Base-by-base conservation (phyloP, 1,140 invertebrate species). In the Saccostrea cuccullata region DNA sequence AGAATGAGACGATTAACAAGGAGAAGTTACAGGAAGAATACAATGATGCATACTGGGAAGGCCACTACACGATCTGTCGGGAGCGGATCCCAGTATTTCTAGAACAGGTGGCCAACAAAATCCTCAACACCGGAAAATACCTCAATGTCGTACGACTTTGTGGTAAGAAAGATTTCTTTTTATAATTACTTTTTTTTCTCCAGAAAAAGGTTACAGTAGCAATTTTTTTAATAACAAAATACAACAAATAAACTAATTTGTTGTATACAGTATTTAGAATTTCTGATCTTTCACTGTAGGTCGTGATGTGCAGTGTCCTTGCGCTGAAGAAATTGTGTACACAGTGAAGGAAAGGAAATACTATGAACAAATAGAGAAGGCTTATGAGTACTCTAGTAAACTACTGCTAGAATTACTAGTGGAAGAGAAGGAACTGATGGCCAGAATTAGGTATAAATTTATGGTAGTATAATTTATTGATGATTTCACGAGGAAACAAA, bases 101-200 rank as follows among this genome's bases (percentile, higher is more conserved):
- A 0, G 97, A 97, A 89, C 96, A 97, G 91, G 96, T 98, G 67
- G 96, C 97, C 55, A 97, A 98, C 93, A 98, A 98, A 90, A 98
- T 99, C 92, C 95, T 99, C 6, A 96, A 98, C 90, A 98, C 98
- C 91, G 98, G 98, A 90, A 99, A 99, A 96, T 99, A 99, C 95
- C 96, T 99, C 15, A 99, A 99, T 95, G 98, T 99, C 56, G 98
- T 99, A 47, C 96, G 98, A 85, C 98, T 99, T 91, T 99, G 98
- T 96, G 98, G 98, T 97, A 96, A 95, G 30, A 36, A 36, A 36
- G 30, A 36, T 36, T 36, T 2, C 9, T 9, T 9, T 47, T 47
- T 47, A n/a, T n/a, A n/a, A n/a, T n/a, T n/a, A n/a, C n/a, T n/a
- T n/a, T n/a, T n/a, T n/a, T n/a, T n/a, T n/a, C n/a, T n/a, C n/a